A percentile compares a stretch with the other conserved stretches of the same genome.
Evolutionary conservation across 2,113 vertebrate species (phyloP).

Genomic region (Microtus richardsoni): DNA sequence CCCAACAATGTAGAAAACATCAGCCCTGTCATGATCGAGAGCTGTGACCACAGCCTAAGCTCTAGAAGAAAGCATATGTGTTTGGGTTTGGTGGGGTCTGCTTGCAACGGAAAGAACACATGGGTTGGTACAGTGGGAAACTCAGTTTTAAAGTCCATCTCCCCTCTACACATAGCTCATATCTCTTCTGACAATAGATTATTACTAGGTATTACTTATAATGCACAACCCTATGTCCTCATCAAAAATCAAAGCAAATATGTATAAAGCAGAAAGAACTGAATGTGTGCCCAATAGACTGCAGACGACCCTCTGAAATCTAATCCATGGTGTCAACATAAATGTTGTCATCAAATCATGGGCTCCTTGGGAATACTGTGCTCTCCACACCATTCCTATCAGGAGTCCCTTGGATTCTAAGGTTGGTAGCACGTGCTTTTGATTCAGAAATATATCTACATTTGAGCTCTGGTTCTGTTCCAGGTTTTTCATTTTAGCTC

Average conservation of each 20-base stretch:
- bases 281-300: not conserved
- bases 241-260: too few species aligned
- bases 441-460: not conserved
- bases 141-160: not conserved
- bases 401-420: not conserved
- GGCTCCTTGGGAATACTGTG: not conserved
- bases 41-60: not conserved
- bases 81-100: not conserved
- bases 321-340: not conserved
- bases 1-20: not conserved
- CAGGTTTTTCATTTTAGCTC: not conserved
- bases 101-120: not conserved
- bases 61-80: not conserved
- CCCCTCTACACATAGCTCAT: not conserved
- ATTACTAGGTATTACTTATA: too few species aligned
- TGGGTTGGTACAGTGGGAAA: not conserved
- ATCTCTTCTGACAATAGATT: too few species aligned
- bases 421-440: not conserved
- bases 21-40: not conserved
- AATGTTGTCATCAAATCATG: not conserved
- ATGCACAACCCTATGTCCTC: too few species aligned
- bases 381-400: not conserved
- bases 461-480: not conserved
- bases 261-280: not conserved
- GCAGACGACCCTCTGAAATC: not conserved